Percentiles rank a stretch among this genome's conserved stretches.
These are phyloP conservation scores for Astyanax mexicanus DNA, from an alignment of 2,797 vertebrate genomes.

Conservation along the genomic window DNA sequence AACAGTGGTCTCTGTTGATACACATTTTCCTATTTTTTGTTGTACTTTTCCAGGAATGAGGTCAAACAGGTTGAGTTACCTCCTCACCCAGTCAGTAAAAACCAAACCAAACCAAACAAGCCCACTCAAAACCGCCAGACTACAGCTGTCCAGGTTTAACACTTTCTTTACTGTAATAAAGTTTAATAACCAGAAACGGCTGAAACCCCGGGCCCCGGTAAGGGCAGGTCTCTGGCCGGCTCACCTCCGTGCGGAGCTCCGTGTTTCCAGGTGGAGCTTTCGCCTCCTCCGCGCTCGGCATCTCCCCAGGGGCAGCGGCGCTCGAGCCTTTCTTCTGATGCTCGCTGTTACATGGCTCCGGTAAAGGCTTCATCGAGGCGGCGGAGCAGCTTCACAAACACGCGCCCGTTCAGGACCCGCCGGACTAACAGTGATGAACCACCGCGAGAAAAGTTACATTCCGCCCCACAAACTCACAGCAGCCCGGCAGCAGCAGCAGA, in stretches of 20 bases:
- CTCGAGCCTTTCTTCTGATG: constrained; percentile 49
- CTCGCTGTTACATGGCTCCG: constrained; percentile 61
- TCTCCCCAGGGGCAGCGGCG: constrained; percentile 58
- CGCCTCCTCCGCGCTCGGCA: constrained; percentile 67
- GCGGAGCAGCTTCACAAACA: neutral
- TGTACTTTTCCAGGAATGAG: constrained; percentile 43
- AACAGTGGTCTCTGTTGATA: too few relatives aligned
- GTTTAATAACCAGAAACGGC: too few relatives aligned
- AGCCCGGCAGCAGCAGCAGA: neutral
- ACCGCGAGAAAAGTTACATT: neutral
- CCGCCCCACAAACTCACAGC: neutral
- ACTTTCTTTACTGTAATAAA: too few relatives aligned
- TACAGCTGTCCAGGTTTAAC: too few relatives aligned
- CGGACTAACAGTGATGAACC: neutral
- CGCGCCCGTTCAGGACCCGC: neutral
- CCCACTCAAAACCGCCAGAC: too few relatives aligned
- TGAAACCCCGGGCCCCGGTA: too few relatives aligned
- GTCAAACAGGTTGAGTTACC: constrained; percentile 68
- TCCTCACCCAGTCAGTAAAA: neutral
- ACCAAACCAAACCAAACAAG: neutral
- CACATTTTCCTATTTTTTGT: too few relatives aligned
- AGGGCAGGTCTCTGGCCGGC: constrained; percentile 16
- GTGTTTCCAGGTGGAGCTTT: constrained; percentile 60
- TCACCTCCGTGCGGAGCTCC: constrained; percentile 66
- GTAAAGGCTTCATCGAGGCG: constrained; percentile 59